Evolutionary conservation across 2,113 vertebrate species (phyloP).

Genomic region (Nicator chloris): DNA sequence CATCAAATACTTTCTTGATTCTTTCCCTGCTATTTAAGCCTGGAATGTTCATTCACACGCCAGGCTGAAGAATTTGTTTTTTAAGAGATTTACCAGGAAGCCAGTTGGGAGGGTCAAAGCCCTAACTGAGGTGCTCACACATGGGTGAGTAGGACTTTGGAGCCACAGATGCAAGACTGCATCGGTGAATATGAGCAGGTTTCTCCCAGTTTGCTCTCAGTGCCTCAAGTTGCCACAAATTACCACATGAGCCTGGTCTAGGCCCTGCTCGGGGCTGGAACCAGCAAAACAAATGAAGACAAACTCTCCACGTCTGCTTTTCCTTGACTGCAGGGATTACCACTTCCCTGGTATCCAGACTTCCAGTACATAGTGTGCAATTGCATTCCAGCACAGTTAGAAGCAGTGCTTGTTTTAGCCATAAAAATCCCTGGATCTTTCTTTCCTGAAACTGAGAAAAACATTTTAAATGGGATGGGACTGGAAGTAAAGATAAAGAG

Average conservation of each 20-base stretch:
- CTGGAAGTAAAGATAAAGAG: constrained; percentile 11
- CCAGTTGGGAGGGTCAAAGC: background rate
- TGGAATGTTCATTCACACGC: background rate
- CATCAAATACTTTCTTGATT: background rate
- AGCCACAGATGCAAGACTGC: background rate
- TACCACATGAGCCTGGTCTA: rapidly evolving
- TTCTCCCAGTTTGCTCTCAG: background rate
- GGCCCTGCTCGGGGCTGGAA: background rate
- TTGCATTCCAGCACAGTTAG: background rate
- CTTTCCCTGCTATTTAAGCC: background rate
- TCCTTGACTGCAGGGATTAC: background rate
- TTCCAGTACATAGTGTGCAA: background rate
- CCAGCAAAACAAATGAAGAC: background rate
- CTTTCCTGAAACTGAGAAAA: background rate
- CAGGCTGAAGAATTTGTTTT: background rate
- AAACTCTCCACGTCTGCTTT: background rate
- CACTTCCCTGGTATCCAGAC: background rate
- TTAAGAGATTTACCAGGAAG: background rate
- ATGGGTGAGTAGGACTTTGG: background rate
- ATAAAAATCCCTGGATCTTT: background rate
- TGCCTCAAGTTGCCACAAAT: background rate
- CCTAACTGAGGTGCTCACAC: background rate
- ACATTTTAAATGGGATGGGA: background rate
- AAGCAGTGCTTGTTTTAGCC: background rate
- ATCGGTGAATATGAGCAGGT: background rate